Percentiles rank a stretch among this genome's conserved stretches.
Conservation (phyloP, 2,113 vertebrate genomes). For the Stegostoma tigrinum region DNA sequence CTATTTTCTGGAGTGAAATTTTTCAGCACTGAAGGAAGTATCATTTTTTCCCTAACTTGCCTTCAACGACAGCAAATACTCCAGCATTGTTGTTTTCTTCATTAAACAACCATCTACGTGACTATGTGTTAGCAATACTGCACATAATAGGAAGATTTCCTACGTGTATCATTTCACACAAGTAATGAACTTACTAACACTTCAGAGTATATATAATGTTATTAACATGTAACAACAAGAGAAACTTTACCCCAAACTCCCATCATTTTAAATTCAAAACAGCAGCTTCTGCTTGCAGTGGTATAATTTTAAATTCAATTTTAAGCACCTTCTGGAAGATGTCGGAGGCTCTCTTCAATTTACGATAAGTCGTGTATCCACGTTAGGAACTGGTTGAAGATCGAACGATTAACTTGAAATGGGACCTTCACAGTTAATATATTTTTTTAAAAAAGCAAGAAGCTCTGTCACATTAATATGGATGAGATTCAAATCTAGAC, state of each 20-base stretch:
- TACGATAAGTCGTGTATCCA: neutral
- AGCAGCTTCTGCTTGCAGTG: neutral
- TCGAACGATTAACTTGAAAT: neutral
- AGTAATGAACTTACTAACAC: neutral
- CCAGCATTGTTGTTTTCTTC: neutral
- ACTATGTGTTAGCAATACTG: neutral
- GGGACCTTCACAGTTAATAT: neutral
- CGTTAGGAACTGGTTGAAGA: neutral
- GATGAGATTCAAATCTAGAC: neutral
- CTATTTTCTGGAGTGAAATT: neutral
- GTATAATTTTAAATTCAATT: neutral
- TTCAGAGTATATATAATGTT: neutral
- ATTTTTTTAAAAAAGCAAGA: neutral
- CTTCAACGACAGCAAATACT: neutral
- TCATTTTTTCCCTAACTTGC: neutral
- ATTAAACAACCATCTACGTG: neutral
- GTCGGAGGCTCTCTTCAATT: neutral
- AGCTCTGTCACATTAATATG: neutral
- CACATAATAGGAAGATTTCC: neutral
- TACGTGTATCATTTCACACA: neutral
- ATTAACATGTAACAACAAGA: neutral
- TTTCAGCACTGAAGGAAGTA: neutral
- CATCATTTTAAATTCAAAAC: neutral
- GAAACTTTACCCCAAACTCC: neutral
- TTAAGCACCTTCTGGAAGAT: neutral